Conservation (phyloP, 2,888 invertebrate species). For the Loripinus fragilis region DNA sequence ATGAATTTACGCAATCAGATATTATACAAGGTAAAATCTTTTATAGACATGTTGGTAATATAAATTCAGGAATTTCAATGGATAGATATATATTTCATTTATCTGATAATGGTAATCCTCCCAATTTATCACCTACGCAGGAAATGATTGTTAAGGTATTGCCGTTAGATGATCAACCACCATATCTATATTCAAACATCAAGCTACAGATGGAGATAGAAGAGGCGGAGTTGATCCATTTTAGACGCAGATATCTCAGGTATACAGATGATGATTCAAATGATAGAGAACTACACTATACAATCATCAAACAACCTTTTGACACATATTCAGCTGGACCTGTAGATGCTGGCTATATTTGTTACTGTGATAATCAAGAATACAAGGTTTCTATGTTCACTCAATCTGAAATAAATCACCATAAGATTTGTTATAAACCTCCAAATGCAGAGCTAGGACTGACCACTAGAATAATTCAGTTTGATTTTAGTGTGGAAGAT, state of each 20-base stretch:
- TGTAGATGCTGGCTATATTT: slow-evolving; percentile 76
- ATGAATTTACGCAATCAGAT: slow-evolving; percentile 80
- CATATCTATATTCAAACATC: slow-evolving; percentile 75
- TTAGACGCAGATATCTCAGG: slow-evolving; percentile 74
- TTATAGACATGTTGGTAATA: slow-evolving; percentile 79
- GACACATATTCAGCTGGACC: slow-evolving; percentile 79
- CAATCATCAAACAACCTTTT: slow-evolving; percentile 73
- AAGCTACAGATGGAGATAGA: slow-evolving; percentile 78
- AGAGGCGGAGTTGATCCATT: slow-evolving; percentile 78
- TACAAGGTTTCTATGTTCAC: slow-evolving; percentile 73
- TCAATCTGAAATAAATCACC: slow-evolving; percentile 82
- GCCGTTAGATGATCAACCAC: slow-evolving; percentile 81
- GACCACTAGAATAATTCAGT: slow-evolving; percentile 79
- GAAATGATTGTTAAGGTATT: slow-evolving; percentile 79
- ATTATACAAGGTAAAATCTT: slow-evolving; percentile 80
- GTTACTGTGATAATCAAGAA: slow-evolving; percentile 76
- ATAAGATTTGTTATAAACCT: slow-evolving; percentile 82
- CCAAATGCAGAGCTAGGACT: slow-evolving; percentile 80
- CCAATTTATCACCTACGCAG: slow-evolving; percentile 78
- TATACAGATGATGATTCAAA: slow-evolving; percentile 79
- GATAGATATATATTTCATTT: slow-evolving; percentile 78
- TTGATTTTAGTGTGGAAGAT: slow-evolving; percentile 81
- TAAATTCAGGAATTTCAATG: slow-evolving; percentile 68
- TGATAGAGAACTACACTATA: slow-evolving; percentile 75
- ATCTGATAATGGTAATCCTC: slow-evolving; percentile 78